Evolutionary conservation across 1,140 invertebrate genomes (phyloP).

Genomic region (Drosophila tani): DNA sequence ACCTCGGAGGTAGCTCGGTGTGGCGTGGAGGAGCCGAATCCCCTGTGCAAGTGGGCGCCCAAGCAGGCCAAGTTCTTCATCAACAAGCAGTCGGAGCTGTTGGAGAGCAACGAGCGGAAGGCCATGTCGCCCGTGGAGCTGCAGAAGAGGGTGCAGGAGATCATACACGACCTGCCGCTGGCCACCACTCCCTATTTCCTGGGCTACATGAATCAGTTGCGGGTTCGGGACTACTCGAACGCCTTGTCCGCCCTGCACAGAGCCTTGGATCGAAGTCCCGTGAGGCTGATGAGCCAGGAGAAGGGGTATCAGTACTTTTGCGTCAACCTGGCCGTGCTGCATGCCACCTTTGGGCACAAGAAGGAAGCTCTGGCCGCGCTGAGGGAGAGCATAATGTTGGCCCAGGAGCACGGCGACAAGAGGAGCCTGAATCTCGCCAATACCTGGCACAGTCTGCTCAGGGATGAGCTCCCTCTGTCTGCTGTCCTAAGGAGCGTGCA

Average conservation of each 20-base stretch:
- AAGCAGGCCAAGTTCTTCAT: conserved; percentile 95
- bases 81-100: conserved; percentile 92
- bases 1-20: neutral
- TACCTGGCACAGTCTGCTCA: conserved; percentile 91
- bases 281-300: conserved; percentile 85
- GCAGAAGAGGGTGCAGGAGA: conserved; percentile 91
- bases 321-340: conserved; percentile 94
- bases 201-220: conserved; percentile 94
- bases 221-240: conserved; percentile 94
- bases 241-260: conserved; percentile 93
- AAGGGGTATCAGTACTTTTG: conserved; percentile 93
- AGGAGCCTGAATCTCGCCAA: conserved; percentile 94
- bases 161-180: conserved; percentile 92
- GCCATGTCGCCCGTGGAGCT: conserved; percentile 91
- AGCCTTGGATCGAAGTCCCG: conserved; percentile 91
- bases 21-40: conserved; percentile 36
- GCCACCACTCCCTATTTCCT: conserved; percentile 95
- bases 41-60: conserved; percentile 90
- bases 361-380: conserved; percentile 91
- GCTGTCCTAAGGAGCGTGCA: conserved; percentile 61
- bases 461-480: conserved; percentile 77
- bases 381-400: conserved; percentile 93
- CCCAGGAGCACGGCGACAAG: conserved; percentile 95
- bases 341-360: conserved; percentile 94
- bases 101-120: conserved; percentile 92